These are phyloP conservation scores for Paguma larvata DNA, from an alignment of 2,797 vertebrate species.

Conservation along the genomic window DNA sequence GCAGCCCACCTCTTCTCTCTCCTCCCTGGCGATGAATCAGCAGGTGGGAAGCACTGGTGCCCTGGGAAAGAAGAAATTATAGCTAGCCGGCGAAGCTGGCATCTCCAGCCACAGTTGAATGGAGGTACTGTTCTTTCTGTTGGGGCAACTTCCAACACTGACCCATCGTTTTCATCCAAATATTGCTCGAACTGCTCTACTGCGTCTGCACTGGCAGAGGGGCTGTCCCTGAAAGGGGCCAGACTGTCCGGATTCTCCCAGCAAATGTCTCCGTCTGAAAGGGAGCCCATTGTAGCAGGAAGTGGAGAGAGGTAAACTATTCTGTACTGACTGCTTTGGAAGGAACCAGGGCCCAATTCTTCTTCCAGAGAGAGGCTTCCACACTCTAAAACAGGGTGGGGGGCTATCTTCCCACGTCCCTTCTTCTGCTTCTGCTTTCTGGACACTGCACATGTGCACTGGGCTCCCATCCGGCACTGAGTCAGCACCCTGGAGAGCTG, in stretches of 20 bases:
- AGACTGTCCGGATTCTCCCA: background rate
- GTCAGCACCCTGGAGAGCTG: slow-evolving; percentile 73
- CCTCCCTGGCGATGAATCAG: slow-evolving; percentile 71
- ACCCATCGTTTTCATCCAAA: background rate
- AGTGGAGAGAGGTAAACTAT: background rate
- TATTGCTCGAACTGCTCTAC: background rate
- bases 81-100: background rate
- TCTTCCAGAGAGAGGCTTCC: background rate
- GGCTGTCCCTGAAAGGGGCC: background rate
- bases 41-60: slow-evolving; percentile 35
- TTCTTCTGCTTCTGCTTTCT: background rate
- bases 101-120: background rate
- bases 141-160: background rate
- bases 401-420: accelerated
- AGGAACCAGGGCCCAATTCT: background rate
- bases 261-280: background rate
- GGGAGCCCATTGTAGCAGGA: background rate
- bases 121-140: slow-evolving; percentile 52
- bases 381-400: background rate
- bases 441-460: background rate
- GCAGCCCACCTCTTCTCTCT: slow-evolving; percentile 49
- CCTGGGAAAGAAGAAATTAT: slow-evolving; percentile 41
- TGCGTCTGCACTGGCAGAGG: background rate
- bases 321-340: background rate
- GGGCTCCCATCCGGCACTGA: background rate